A percentile compares a stretch with the other conserved stretches of the same genome.
These are phyloP conservation scores for Acipenser ruthenus DNA, from an alignment of 2,797 vertebrate species.

Conservation along the genomic window DNA sequence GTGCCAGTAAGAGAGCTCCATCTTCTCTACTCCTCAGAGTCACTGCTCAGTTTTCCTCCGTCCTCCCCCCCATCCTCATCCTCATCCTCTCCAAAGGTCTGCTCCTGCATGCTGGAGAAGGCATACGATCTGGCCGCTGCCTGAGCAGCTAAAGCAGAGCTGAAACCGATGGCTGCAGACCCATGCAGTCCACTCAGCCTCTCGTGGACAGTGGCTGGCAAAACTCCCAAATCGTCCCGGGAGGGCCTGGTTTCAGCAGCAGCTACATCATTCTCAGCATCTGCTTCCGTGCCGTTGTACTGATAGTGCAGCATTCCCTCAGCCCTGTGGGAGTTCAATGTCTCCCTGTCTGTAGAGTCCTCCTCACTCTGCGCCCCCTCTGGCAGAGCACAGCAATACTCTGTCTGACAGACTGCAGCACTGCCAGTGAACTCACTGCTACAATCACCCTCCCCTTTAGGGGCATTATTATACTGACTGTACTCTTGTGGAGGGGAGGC, in stretches of 20 bases:
- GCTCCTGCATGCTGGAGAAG: conserved; percentile 79
- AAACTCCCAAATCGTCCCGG: conserved; percentile 35
- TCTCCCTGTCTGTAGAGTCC: conserved; percentile 6
- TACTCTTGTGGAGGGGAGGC: conserved; percentile 38
- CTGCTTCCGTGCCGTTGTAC: conserved; percentile 51
- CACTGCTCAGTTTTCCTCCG: conserved; percentile 21
- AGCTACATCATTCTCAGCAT: conserved; percentile 22
- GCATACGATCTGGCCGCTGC: conserved; percentile 81
- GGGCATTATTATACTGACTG: conserved; percentile 49
- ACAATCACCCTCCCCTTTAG: conserved; percentile 35
- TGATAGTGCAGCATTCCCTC: conserved; percentile 59
- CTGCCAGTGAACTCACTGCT: conserved; percentile 7
- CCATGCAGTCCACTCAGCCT: conserved; percentile 64
- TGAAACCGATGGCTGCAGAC: conserved; percentile 75
- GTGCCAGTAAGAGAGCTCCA: conserved; percentile 24
- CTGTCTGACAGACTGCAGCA: conserved; percentile 43
- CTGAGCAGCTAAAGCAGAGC: conserved; percentile 83
- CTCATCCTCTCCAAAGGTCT: conserved; percentile 83
- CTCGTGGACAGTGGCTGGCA: conserved; percentile 55
- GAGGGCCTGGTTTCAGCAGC: conserved; percentile 54
- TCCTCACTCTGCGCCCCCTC: conserved; percentile 30
- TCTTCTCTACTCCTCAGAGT: conserved; percentile 24
- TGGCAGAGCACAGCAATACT: conserved; percentile 61
- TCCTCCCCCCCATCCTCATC: conserved; percentile 36
- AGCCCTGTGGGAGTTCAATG: conserved; percentile 21